Evolutionary conservation across 2,888 invertebrate genomes (phyloP), one percentile per base, ranked within the genome.

Genomic region (Drosophila mimica): DNA sequence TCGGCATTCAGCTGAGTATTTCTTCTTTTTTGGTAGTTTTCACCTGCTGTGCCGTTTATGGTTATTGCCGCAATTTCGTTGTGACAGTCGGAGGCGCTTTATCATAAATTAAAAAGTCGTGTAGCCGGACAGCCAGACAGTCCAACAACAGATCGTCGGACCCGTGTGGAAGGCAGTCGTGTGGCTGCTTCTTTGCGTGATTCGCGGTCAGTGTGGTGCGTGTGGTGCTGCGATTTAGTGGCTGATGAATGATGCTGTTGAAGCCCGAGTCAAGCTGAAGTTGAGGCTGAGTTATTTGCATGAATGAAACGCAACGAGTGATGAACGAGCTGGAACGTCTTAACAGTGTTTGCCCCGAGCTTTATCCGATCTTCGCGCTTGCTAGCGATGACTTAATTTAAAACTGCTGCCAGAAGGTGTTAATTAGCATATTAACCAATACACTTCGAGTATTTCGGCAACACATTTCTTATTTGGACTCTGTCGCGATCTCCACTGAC

Each of bases 31-130:
- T 79, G 89, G 90, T 76, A 87, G 82, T 90, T 87, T 90, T 88
- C 88, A 88, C 88, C 88, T 88, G 88, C 88, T 89, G 88, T 70
- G 87, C 74, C 84, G 84, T 90, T 90, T 90, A 90, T 90, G 90
- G 89, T 84, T 88, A 90, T 89, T 90, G 88, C 90, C 82, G 90
- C 91, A 88, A 88, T 88, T 89, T 79, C 72, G 90, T 89, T 88
- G 88, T 88, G 88, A 88, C 88, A 90, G 89, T 90, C 89, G 82
- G 82, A 88, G 90, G 88, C 88, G 89, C 88, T 89, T 90, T 90
- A 88, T 90, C 91, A 88, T 88, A 88, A 88, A 88, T 88, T 88
- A 87, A 89, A 90, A 86, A 89, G 75, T 87, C 89, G 84, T 89
- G 90, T 90, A 76, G 73, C 62, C 49, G 62, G 67, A 70, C 67